phyloP scores from a whole-genome alignment of 2,797 vertebrate species.

The Acipenser ruthenus region DNA sequence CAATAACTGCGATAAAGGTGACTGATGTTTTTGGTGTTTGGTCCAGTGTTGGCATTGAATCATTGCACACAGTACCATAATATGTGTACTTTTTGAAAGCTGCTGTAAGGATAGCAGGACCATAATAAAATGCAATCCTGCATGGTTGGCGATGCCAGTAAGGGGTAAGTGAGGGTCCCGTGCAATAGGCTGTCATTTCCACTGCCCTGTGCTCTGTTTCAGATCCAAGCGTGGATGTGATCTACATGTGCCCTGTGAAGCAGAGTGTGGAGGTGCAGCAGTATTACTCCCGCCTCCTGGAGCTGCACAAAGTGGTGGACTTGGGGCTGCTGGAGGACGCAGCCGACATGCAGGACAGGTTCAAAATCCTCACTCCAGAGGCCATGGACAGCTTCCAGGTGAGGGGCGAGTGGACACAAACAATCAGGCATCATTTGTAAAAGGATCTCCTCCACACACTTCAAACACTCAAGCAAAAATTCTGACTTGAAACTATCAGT shows the following conservation, averaged over 20 bases:
- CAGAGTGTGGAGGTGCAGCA: constrained; percentile 66
- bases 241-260: constrained; percentile 72
- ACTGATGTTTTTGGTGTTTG: too few species aligned
- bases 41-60: too few species aligned
- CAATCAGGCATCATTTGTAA: not conserved
- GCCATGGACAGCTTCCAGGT: constrained; percentile 78
- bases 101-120: too few species aligned
- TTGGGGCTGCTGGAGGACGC: constrained; percentile 48
- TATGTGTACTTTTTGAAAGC: too few species aligned
- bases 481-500: too few species aligned
- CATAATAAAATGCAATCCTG: too few species aligned
- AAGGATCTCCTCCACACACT: too few species aligned
- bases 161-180: constrained; percentile 11
- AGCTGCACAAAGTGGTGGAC: constrained; percentile 55
- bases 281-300: constrained; percentile 76
- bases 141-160: too few species aligned
- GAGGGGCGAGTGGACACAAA: constrained; percentile 37
- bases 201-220: constrained; percentile 33
- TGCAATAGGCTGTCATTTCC: constrained; percentile 7
- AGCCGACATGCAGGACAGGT: constrained; percentile 53
- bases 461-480: too few species aligned
- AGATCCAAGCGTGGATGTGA: constrained; percentile 83
- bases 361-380: constrained; percentile 82
- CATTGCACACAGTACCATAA: too few species aligned
- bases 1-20: too few species aligned